Conservation (phyloP, 2,113 vertebrate species). For the Mobula birostris region DNA sequence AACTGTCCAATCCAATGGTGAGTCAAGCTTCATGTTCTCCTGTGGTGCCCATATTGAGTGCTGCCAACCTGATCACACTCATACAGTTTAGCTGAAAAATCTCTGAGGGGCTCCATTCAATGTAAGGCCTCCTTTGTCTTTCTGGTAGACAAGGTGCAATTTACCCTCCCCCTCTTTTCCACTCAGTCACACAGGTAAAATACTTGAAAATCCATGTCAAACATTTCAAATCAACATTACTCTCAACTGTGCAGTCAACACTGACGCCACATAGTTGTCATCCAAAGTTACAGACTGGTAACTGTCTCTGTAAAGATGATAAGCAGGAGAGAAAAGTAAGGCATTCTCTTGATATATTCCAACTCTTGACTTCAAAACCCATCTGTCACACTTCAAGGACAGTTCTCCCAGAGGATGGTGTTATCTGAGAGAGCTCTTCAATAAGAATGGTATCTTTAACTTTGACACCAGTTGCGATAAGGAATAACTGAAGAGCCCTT, state of each 20-base stretch:
- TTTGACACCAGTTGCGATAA: constrained; percentile 28
- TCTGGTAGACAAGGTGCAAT: background rate
- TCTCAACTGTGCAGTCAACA: background rate
- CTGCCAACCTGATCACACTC: background rate
- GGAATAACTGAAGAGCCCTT: constrained; percentile 2
- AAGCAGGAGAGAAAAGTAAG: constrained; percentile 8
- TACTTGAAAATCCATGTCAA: background rate
- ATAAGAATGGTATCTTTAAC: background rate
- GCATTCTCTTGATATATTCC: constrained; percentile 17
- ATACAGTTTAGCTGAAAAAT: background rate
- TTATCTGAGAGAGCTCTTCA: constrained; percentile 21
- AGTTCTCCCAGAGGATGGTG: background rate
- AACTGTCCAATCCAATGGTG: too few relatives aligned
- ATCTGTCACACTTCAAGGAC: constrained; percentile 6
- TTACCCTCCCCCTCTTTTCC: background rate
- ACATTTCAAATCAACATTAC: background rate
- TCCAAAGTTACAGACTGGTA: constrained; percentile 3
- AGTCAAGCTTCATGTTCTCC: background rate
- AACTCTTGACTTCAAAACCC: constrained; percentile 23
- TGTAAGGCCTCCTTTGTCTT: background rate
- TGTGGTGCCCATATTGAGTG: background rate
- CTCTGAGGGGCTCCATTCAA: background rate
- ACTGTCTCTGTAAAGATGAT: background rate
- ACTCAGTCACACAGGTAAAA: constrained; percentile 15
- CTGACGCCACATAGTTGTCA: background rate